A percentile compares a stretch with the other conserved stretches of the same genome.
Evolutionary conservation across 2,888 invertebrate species (phyloP).

Genomic region (Opisthograptis luteolata): DNA sequence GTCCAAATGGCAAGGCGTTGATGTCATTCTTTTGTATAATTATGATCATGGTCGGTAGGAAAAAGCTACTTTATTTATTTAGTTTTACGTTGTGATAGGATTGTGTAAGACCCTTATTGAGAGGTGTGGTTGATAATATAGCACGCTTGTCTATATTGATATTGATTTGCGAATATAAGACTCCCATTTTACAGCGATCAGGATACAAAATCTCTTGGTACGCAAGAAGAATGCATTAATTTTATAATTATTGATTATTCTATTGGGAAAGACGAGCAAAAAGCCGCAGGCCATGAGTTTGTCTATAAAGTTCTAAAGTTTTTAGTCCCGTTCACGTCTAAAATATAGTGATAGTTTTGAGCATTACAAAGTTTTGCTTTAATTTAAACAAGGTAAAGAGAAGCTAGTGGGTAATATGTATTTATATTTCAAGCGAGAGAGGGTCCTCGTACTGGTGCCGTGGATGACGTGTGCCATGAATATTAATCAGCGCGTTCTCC

Average conservation of each 20-base stretch:
- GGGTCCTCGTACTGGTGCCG: conserved; percentile 54
- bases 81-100: too few relatives aligned
- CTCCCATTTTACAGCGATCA: too few relatives aligned
- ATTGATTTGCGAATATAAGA: too few relatives aligned
- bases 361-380: conserved; percentile 10
- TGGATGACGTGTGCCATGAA: conserved; percentile 69
- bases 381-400: conserved; percentile 17
- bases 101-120: too few relatives aligned
- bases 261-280: conserved; percentile 17
- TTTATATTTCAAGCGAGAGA: conserved; percentile 12
- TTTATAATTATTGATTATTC: conserved; percentile 23
- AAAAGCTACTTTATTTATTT: conserved; percentile 20
- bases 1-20: conserved; percentile 23
- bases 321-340: conserved; percentile 31
- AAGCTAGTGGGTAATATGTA: conserved; percentile 31
- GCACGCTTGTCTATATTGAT: too few relatives aligned
- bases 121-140: too few relatives aligned
- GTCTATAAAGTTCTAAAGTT: too few relatives aligned
- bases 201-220: too few relatives aligned
- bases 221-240: too few relatives aligned
- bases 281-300: conserved; percentile 28
- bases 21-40: conserved; percentile 18
- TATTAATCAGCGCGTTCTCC: conserved; percentile 70
- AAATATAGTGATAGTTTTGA: conserved; percentile 18
- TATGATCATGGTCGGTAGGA: conserved; percentile 9